Conservation (phyloP, 2,797 vertebrate genomes). For the Siniperca obscura region DNA sequence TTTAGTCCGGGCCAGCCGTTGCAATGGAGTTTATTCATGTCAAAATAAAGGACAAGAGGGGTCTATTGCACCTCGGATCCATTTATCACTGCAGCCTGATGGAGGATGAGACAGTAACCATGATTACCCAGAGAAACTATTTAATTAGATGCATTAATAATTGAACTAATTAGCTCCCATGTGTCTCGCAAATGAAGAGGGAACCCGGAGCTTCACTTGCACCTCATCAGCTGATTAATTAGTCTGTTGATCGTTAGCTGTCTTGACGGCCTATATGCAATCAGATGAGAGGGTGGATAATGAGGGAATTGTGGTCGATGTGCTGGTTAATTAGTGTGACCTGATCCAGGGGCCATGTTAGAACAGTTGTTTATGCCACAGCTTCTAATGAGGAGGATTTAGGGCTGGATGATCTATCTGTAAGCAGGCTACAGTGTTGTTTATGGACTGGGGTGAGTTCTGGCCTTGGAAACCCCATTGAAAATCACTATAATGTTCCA, state of each 20-base stretch:
- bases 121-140: slow-evolving; percentile 96
- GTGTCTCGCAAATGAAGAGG: slow-evolving; percentile 94
- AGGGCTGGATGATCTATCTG: slow-evolving; percentile 77
- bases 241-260: slow-evolving; percentile 98
- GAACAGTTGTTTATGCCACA: slow-evolving; percentile 94
- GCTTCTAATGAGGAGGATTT: slow-evolving; percentile 96
- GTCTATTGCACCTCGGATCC: slow-evolving; percentile 64
- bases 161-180: slow-evolving; percentile 99
- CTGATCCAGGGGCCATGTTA: slow-evolving; percentile 97
- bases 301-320: slow-evolving; percentile 96
- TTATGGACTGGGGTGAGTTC: slow-evolving; percentile 54
- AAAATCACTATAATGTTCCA: slow-evolving; percentile 64
- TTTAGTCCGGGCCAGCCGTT: slow-evolving; percentile 45
- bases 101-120: slow-evolving; percentile 91
- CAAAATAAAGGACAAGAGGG: slow-evolving; percentile 71
- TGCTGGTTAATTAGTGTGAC: slow-evolving; percentile 99
- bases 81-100: slow-evolving; percentile 91
- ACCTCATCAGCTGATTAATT: slow-evolving; percentile 97
- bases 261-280: slow-evolving; percentile 94
- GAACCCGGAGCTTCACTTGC: slow-evolving; percentile 90
- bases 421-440: slow-evolving; percentile 59
- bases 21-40: slow-evolving; percentile 53
- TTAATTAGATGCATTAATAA: slow-evolving; percentile 99
- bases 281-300: slow-evolving; percentile 91
- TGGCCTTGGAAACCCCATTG: slow-evolving; percentile 53